Percentiles rank a stretch among this genome's conserved stretches.
Evolutionary conservation across 2,113 vertebrate genomes (phyloP).

Genomic region (Leucopsar rothschildi): DNA sequence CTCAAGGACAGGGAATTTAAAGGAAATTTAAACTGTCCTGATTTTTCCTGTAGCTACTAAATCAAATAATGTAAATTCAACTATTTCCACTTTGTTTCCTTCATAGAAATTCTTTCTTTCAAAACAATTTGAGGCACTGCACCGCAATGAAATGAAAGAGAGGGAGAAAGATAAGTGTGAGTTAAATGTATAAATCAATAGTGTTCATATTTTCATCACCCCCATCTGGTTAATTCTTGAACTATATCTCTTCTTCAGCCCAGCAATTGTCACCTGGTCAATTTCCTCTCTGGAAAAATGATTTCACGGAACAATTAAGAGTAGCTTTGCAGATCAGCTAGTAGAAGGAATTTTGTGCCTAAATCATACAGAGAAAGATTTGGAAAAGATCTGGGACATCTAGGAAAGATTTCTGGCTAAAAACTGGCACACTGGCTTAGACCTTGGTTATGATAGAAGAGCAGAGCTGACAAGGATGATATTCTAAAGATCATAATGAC

Average conservation of each 20-base stretch:
- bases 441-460: neutral
- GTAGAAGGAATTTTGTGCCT: neutral
- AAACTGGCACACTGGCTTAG: neutral
- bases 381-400: neutral
- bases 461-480: neutral
- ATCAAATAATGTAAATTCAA: neutral
- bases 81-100: neutral
- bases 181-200: neutral
- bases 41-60: neutral
- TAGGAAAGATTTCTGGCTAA: neutral
- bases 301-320: neutral
- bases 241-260: neutral
- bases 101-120: neutral
- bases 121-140: neutral
- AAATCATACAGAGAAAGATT: neutral
- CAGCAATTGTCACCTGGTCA: neutral
- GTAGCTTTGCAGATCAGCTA: neutral
- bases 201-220: neutral
- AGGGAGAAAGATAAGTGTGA: rapidly evolving
- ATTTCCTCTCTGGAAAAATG: neutral
- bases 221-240: neutral
- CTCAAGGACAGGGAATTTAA: neutral
- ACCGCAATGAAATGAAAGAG: neutral
- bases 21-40: neutral
- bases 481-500: neutral